Evolutionary conservation across 1,140 invertebrate species (phyloP).

Genomic region (Phenacoccus solenopsis): DNA sequence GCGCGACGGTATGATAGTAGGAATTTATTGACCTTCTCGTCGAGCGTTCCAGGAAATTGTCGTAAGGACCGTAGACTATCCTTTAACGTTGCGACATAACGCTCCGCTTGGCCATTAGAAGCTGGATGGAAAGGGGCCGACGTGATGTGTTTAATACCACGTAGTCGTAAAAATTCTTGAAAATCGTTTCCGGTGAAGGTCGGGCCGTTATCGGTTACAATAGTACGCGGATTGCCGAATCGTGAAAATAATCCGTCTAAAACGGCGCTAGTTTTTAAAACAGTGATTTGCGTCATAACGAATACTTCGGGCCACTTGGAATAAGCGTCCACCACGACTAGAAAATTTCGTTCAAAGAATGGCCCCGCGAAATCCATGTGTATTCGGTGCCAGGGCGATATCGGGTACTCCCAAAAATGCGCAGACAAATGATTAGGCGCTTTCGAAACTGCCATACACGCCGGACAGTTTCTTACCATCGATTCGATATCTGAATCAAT

Average conservation of each 20-base stretch:
- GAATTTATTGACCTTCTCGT: constrained; percentile 21
- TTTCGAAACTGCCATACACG: too few species aligned
- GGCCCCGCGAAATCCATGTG: constrained; percentile 35
- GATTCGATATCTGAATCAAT: too few species aligned
- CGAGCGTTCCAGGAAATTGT: neutral
- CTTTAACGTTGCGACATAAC: constrained; percentile 26
- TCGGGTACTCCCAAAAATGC: too few species aligned
- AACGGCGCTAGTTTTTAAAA: constrained; percentile 4
- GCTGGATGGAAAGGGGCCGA: constrained; percentile 25
- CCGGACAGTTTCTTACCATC: too few species aligned
- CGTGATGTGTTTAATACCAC: constrained; percentile 25
- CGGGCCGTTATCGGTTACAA: constrained; percentile 29
- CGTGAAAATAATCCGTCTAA: constrained; percentile 24
- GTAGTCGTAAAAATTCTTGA: constrained; percentile 23
- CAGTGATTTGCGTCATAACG: constrained; percentile 7
- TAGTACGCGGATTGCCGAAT: constrained; percentile 25
- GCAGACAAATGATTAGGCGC: too few species aligned
- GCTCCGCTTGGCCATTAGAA: constrained; percentile 27
- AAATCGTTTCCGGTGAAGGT: constrained; percentile 27
- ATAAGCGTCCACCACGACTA: constrained; percentile 33
- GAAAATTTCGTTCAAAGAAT: constrained; percentile 26
- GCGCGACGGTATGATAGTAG: constrained; percentile 24
- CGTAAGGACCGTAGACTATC: constrained; percentile 19
- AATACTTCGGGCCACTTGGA: constrained; percentile 29
- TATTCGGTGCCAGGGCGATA: constrained; percentile 30